Conservation (phyloP, 2,113 vertebrate species). For the Cervus canadensis region DNA sequence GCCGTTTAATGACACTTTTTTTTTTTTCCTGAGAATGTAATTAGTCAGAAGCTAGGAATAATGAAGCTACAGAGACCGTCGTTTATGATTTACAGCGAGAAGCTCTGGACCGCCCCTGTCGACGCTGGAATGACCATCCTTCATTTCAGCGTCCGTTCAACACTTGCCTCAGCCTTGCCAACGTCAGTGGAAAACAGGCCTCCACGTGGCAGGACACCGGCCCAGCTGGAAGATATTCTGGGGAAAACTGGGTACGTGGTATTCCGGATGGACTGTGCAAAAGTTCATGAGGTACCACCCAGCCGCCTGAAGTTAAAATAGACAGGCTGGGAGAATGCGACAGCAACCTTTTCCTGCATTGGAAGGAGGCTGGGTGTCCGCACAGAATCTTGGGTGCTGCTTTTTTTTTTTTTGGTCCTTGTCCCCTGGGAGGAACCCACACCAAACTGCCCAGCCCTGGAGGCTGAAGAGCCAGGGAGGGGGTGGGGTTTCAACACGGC, state of each 20-base stretch:
- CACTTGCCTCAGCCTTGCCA: background rate
- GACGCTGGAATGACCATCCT: background rate
- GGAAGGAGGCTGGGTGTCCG: fast-evolving
- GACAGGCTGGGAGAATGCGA: background rate
- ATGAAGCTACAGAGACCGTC: fast-evolving
- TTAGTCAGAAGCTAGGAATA: background rate
- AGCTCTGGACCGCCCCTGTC: fast-evolving
- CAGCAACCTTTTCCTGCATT: too few species aligned
- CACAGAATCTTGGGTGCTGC: fast-evolving
- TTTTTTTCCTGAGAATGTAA: background rate
- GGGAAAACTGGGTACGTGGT: fast-evolving
- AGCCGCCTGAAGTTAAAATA: background rate
- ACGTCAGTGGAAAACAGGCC: background rate
- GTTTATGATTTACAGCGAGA: background rate
- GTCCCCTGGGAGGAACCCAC: fast-evolving
- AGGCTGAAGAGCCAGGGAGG: too few species aligned
- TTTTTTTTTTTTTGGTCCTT: background rate
- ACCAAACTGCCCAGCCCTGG: fast-evolving
- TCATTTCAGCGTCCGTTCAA: background rate
- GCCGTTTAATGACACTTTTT: background rate
- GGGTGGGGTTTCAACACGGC: fast-evolving
- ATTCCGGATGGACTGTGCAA: background rate
- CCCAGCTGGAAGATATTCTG: background rate
- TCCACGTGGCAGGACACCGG: background rate
- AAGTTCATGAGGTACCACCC: too few species aligned